A percentile compares a stretch with the other conserved stretches of the same genome.
Conservation (phyloP, 1,140 invertebrate species). For the Drosophila bipectinata region DNA sequence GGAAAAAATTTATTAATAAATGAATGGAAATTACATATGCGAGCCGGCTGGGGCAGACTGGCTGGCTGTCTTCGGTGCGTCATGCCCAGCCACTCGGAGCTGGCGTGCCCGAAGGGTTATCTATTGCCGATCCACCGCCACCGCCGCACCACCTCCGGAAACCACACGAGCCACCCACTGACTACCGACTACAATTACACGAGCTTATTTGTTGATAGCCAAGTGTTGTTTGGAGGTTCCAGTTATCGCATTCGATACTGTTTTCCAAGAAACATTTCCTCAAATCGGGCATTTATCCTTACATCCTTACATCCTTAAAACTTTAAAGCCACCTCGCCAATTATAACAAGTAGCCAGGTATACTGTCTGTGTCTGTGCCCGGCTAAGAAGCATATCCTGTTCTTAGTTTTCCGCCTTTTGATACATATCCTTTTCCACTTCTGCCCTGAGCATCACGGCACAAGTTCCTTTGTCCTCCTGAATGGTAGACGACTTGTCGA, state of each 20-base stretch:
- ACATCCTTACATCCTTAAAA: too few relatives aligned
- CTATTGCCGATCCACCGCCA: constrained; percentile 32
- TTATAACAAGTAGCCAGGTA: constrained; percentile 72
- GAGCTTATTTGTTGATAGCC: constrained; percentile 46
- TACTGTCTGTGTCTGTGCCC: constrained; percentile 11
- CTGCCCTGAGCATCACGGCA: constrained; percentile 14
- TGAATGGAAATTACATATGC: constrained; percentile 40
- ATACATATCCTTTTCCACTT: constrained; percentile 64
- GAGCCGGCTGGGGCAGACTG: constrained; percentile 26
- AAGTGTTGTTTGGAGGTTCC: constrained; percentile 28
- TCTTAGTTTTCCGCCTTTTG: constrained; percentile 71
- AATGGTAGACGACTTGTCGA: constrained; percentile 46
- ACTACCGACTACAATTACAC: constrained; percentile 32
- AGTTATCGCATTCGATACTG: constrained; percentile 11
- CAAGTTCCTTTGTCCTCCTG: constrained; percentile 62
- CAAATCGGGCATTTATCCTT: too few relatives aligned
- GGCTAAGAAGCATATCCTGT: constrained; percentile 61
- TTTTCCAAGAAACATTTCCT: background rate
- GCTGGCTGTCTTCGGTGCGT: constrained; percentile 42
- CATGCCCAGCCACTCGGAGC: constrained; percentile 37
- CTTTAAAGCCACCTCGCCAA: constrained; percentile 49
- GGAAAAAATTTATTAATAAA: constrained; percentile 45
- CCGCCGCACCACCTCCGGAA: background rate
- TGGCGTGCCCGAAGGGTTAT: constrained; percentile 46
- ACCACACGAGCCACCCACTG: constrained; percentile 4